Conservation (phyloP, 2,113 vertebrate genomes). For the Grammomys surdaster region DNA sequence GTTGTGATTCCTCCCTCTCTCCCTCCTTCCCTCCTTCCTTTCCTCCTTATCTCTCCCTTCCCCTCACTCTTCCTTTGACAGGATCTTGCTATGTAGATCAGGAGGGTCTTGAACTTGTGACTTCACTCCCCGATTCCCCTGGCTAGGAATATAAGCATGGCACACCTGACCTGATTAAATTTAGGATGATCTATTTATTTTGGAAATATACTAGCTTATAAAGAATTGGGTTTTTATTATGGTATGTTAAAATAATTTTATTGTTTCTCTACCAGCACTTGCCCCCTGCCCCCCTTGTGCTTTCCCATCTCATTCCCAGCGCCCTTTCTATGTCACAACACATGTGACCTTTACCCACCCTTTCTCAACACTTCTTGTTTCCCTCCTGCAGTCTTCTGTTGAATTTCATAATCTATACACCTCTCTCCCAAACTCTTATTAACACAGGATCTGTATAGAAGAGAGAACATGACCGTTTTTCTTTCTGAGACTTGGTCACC, state of each 20-base stretch:
- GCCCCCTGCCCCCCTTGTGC: background rate
- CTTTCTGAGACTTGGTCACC: background rate
- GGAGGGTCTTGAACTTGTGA: background rate
- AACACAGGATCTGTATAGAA: background rate
- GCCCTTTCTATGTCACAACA: background rate
- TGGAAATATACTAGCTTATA: background rate
- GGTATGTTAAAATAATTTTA: background rate
- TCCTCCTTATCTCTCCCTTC: too few relatives aligned
- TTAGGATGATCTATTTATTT: constrained; percentile 17
- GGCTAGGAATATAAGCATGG: background rate
- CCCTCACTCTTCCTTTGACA: background rate
- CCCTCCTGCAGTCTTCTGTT: background rate
- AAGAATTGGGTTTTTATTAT: background rate
- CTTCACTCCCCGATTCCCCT: background rate
- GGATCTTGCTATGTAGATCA: background rate
- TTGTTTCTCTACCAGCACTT: background rate
- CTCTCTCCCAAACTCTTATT: background rate
- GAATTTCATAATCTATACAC: background rate
- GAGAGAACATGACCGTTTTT: background rate
- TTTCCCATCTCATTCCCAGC: background rate
- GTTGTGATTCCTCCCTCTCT: constrained; percentile 1
- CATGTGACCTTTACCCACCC: background rate
- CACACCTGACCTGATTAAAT: background rate
- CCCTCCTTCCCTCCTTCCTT: too few relatives aligned
- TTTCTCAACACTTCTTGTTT: too few relatives aligned